A percentile compares a stretch with the other conserved stretches of the same genome.
Conservation (phyloP, 2,113 vertebrate genomes). For the Coracopsis vasa region DNA sequence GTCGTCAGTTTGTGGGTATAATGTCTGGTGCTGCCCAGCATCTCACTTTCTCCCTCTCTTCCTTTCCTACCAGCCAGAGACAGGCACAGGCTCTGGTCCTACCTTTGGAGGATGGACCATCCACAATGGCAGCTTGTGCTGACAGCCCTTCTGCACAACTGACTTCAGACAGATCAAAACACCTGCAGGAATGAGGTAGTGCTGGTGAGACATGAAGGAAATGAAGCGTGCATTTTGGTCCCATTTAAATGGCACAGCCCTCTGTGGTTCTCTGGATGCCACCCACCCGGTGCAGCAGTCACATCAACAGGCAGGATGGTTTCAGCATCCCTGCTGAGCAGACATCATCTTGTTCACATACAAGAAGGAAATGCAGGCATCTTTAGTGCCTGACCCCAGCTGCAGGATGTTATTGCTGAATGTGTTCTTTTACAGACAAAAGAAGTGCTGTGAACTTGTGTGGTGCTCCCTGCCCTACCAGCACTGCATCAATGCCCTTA, state of each 20-base stretch:
- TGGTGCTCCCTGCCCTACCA: background rate
- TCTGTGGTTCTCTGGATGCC: background rate
- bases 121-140: background rate
- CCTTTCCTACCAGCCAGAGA: background rate
- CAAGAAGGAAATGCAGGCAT: background rate
- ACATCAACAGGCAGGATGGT: background rate
- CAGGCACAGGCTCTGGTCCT: background rate
- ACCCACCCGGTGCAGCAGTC: accelerated
- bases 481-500: accelerated
- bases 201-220: background rate
- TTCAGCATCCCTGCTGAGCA: background rate
- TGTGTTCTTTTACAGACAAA: background rate
- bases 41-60: background rate
- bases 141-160: background rate
- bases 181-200: background rate
- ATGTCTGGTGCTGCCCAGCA: background rate
- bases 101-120: accelerated
- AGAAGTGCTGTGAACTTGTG: accelerated
- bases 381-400: background rate
- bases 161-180: background rate
- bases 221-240: background rate
- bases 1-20: background rate
- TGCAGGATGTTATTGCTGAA: background rate
- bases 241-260: background rate
- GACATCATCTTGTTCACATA: background rate